Conservation (phyloP, 2,888 invertebrate genomes). For the Chymomyza procnemis region DNA sequence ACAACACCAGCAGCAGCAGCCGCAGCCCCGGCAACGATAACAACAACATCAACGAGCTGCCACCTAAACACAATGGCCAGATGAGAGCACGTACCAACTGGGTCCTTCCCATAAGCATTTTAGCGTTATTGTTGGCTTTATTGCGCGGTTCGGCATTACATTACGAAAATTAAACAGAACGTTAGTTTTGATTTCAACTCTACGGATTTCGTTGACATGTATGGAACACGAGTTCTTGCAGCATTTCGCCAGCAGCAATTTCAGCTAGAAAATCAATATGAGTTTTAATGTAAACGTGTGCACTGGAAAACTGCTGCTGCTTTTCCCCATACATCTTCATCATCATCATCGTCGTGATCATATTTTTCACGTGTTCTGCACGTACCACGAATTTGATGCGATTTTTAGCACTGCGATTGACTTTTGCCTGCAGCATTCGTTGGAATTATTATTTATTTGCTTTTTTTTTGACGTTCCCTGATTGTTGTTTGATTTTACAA, state of each 20-base stretch:
- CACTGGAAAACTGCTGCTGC: neutral
- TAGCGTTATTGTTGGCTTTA: neutral
- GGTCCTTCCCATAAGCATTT: neutral
- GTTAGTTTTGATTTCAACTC: constrained; percentile 5
- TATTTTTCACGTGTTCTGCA: neutral
- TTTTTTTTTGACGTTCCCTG: constrained; percentile 1
- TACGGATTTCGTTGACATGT: neutral
- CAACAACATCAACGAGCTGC: neutral
- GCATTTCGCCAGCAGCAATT: constrained; percentile 9
- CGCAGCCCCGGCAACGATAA: constrained; percentile 25
- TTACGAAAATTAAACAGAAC: neutral
- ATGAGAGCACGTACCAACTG: constrained; percentile 44
- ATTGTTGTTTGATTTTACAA: constrained; percentile 32
- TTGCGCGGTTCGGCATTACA: neutral
- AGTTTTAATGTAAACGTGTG: neutral
- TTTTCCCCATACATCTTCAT: neutral
- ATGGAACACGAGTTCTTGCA: neutral
- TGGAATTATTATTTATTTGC: constrained; percentile 8
- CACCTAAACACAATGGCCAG: constrained; percentile 50
- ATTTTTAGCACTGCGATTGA: constrained; percentile 10
- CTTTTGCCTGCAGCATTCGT: neutral
- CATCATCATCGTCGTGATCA: too few relatives aligned
- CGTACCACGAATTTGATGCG: constrained; percentile 3
- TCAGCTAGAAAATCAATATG: constrained; percentile 37
- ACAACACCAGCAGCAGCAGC: neutral